Base-by-base conservation (phyloP, 1,140 invertebrate genomes). In the Bicyclus anynana region DNA sequence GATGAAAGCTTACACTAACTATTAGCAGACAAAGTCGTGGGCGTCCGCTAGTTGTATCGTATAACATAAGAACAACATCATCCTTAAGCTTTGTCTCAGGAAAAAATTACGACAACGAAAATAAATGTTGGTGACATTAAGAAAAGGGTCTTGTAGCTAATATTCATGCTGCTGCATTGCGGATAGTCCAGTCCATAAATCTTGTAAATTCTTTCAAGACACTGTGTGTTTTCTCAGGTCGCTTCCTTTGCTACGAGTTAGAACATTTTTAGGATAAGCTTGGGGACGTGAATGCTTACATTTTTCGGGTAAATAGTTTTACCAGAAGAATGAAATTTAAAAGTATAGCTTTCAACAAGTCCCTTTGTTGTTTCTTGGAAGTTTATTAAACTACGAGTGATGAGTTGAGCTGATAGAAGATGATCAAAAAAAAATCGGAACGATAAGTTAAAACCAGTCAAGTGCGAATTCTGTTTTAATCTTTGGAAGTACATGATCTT, bases 161-260 rank as follows among this genome's bases (percentile, higher is more conserved):
- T 40, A 40, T 40, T 16, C 37, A 40, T 40, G 37, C 37, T 40
- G 37, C 37, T 40, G 37, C 37, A 40, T 16, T 40, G 37, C 37
- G 37, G 37, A 17, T 40, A 16, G 37, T 14, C 37, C 37, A 40
- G 37, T 40, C 37, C 37, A 40, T 40, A 40, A 40, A 40, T 40
- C 37, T 40, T 40, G 37, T 40, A 40, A 40, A 40, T 40, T 40
- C 37, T 17, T 40, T 40, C 37, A 9, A 40, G 37, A 17, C 16
- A 40, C 37, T 33, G 10, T 33, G n/a, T 33, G 37, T 40, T 40
- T 40, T 40, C 37, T 40, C 13, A 40, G 13, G 37, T 40, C 14
- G 1, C 37, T 1, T 40, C 37, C 5, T 12, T 40, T 17, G 6
- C 37, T 40, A 14, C 2, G 3, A 13, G 6, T 4, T 37, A 37